Evolutionary conservation across 2,113 vertebrate species (phyloP).

Genomic region (Centropus unirufus): DNA sequence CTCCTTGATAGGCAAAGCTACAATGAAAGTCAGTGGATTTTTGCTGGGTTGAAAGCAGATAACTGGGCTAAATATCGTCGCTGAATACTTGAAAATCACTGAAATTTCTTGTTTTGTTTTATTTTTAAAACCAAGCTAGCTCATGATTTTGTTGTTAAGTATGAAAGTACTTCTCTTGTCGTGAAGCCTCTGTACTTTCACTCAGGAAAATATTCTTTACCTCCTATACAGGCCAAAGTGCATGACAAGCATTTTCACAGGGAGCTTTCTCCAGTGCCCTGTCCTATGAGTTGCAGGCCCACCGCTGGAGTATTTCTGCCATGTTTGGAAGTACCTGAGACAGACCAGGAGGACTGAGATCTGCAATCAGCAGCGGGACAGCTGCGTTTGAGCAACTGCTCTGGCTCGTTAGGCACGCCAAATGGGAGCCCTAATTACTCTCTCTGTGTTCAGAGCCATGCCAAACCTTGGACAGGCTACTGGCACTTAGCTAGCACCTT

Average conservation of each 20-base stretch:
- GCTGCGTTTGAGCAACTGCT: not conserved
- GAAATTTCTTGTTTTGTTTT: not conserved
- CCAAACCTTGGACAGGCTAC: not conserved
- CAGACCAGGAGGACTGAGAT: not conserved
- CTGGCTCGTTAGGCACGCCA: not conserved
- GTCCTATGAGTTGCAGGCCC: not conserved
- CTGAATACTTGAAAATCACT: not conserved
- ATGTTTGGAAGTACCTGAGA: not conserved
- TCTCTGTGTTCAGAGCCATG: accelerated
- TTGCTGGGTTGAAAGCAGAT: not conserved
- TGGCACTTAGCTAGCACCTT: accelerated
- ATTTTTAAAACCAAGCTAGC: not conserved
- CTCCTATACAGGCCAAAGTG: not conserved
- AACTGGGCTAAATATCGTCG: not conserved
- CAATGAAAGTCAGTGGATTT: not conserved
- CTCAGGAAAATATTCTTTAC: not conserved
- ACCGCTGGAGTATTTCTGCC: not conserved
- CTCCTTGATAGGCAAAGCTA: not conserved
- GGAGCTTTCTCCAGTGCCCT: not conserved
- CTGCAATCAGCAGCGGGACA: not conserved
- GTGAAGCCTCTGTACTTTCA: not conserved
- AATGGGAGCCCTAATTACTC: not conserved
- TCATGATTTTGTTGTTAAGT: not conserved
- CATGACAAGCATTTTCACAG: not conserved
- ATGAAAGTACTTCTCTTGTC: not conserved